Conservation (phyloP, 2,888 invertebrate species). For the Pherbina coryleti region DNA sequence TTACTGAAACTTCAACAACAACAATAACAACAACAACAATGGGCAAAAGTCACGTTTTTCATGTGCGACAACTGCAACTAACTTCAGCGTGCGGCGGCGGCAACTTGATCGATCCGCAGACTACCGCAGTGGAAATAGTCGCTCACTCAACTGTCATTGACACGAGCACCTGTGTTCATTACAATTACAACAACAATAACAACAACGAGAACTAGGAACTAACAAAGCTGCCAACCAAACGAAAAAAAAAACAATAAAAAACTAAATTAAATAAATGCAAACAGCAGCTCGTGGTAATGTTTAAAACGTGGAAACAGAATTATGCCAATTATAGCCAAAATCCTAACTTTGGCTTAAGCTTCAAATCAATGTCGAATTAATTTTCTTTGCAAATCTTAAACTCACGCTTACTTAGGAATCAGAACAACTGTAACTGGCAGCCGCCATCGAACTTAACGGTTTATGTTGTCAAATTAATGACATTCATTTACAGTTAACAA, state of each 20-base stretch:
- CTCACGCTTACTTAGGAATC: slow-evolving; percentile 24
- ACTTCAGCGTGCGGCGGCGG: background rate
- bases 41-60: slow-evolving; percentile 30
- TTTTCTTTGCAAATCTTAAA: slow-evolving; percentile 19
- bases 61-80: slow-evolving; percentile 26
- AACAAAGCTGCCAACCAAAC: background rate
- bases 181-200: slow-evolving; percentile 12
- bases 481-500: slow-evolving; percentile 57
- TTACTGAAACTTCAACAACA: background rate
- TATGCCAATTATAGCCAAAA: slow-evolving; percentile 63
- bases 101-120: slow-evolving; percentile 19
- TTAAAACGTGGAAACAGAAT: slow-evolving; percentile 50
- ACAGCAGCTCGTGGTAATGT: slow-evolving; percentile 22
- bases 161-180: slow-evolving; percentile 52
- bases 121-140: slow-evolving; percentile 44
- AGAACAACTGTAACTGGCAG: slow-evolving; percentile 15
- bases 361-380: slow-evolving; percentile 20
- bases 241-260: background rate
- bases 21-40: background rate
- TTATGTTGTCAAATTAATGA: slow-evolving; percentile 61
- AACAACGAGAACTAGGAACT: background rate
- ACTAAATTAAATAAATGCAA: background rate
- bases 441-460: slow-evolving; percentile 42
- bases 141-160: slow-evolving; percentile 66
- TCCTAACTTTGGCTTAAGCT: slow-evolving; percentile 51